These are phyloP conservation scores for Clarias laeviceps DNA, from an alignment of 2,797 vertebrate species.

Conservation along the genomic window DNA sequence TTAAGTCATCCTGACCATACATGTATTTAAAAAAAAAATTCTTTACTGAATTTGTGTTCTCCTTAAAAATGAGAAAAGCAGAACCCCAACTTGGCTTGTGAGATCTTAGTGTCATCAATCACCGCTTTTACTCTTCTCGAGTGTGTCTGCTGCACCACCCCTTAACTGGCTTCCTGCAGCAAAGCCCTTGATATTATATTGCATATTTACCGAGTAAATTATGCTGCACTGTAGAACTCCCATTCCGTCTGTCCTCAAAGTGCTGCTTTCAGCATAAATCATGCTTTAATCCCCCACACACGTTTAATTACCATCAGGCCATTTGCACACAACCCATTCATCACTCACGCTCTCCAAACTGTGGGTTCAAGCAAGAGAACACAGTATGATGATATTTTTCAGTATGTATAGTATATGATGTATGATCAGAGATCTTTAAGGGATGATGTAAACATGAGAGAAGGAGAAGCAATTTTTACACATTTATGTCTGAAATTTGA, in stretches of 20 bases:
- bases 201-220: conserved; percentile 15
- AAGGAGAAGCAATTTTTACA: neutral
- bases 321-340: conserved; percentile 51
- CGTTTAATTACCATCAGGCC: conserved; percentile 57
- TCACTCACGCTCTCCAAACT: conserved; percentile 39
- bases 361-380: conserved; percentile 12
- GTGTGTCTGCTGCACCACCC: neutral
- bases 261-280: conserved; percentile 55
- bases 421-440: conserved; percentile 38
- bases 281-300: conserved; percentile 40
- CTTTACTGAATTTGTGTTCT: neutral
- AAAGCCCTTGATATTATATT: neutral
- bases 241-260: conserved; percentile 39
- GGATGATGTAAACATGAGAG: conserved; percentile 41
- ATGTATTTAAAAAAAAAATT: too few species aligned
- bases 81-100: neutral
- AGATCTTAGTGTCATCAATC: conserved; percentile 5
- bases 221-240: conserved; percentile 32
- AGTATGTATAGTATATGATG: conserved; percentile 42
- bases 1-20: too few species aligned
- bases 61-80: neutral
- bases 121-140: neutral
- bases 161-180: neutral
- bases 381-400: neutral
- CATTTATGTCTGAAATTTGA: conserved; percentile 9